Percentiles rank a stretch among this genome's conserved stretches.
Evolutionary conservation across 2,888 invertebrate species (phyloP).

Genomic region (Silvanus unidentatus): DNA sequence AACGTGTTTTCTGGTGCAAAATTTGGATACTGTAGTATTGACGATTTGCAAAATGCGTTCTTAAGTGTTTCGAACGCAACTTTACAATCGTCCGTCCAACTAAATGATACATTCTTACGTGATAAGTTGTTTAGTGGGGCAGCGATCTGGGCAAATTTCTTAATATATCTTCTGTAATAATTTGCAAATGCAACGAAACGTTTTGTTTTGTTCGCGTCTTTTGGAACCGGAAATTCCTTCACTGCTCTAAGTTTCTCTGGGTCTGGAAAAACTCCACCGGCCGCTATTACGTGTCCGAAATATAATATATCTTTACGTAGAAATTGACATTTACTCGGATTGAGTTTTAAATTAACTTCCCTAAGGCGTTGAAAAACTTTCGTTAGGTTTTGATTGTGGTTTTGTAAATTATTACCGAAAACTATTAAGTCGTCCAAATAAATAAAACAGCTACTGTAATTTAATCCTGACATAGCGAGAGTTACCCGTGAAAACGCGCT

Average conservation of each 20-base stretch:
- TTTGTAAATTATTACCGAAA: conserved; percentile 20
- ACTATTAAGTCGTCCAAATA: conserved; percentile 8
- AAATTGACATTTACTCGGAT: conserved; percentile 22
- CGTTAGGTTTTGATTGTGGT: conserved; percentile 17
- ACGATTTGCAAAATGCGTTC: conserved; percentile 7
- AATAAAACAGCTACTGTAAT: conserved; percentile 11
- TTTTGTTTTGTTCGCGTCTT: conserved; percentile 15
- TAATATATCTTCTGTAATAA: conserved; percentile 21
- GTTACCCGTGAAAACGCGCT: conserved; percentile 27
- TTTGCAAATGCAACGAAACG: conserved; percentile 22
- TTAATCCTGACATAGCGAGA: conserved; percentile 23
- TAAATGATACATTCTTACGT: conserved; percentile 6
- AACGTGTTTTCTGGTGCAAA: conserved; percentile 13
- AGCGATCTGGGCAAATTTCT: conserved; percentile 11
- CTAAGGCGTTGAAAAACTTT: conserved; percentile 10
- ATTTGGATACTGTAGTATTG: conserved; percentile 15
- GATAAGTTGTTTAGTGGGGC: conserved; percentile 9
- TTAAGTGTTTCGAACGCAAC: conserved; percentile 11
- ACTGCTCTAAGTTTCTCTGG: conserved; percentile 17
- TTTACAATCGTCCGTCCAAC: conserved; percentile 12
- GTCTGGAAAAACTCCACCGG: conserved; percentile 15
- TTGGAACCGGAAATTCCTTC: conserved; percentile 17
- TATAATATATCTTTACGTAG: conserved; percentile 16
- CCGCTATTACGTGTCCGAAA: conserved; percentile 10
- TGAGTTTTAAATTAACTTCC: conserved; percentile 10